phyloP scores from a whole-genome alignment of 2,113 vertebrate species.

The Arenaria interpres region DNA sequence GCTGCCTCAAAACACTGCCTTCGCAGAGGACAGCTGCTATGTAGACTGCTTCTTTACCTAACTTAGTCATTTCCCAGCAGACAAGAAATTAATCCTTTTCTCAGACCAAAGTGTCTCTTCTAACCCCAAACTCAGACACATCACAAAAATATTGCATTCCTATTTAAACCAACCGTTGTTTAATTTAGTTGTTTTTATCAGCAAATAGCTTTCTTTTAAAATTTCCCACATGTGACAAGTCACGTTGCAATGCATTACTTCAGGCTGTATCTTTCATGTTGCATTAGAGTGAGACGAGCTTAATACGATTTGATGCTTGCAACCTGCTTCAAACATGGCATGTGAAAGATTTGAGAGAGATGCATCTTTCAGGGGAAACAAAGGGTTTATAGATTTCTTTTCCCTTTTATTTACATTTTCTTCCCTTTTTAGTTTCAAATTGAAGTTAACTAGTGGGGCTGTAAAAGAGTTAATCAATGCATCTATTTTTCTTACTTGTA shows the following conservation, averaged over 20 bases:
- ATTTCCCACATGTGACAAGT: slow-evolving; percentile 11
- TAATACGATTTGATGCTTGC: slow-evolving; percentile 44
- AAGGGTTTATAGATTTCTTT: neutral
- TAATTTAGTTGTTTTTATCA: slow-evolving; percentile 31
- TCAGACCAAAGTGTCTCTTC: neutral
- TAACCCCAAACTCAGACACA: neutral
- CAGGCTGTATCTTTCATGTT: slow-evolving; percentile 47
- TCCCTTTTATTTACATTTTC: neutral
- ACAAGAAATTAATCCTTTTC: slow-evolving; percentile 9
- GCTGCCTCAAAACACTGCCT: neutral
- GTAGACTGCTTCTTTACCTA: neutral
- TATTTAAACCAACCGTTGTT: slow-evolving; percentile 33
- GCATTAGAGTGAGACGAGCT: neutral
- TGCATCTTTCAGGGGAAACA: neutral
- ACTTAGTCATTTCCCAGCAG: neutral
- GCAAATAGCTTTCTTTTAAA: slow-evolving; percentile 32
- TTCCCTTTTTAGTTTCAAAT: neutral
- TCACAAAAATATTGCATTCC: neutral
- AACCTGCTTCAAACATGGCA: slow-evolving; percentile 40
- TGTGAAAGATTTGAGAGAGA: neutral
- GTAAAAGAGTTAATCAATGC: neutral
- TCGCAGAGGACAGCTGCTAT: neutral
- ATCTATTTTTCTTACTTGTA: neutral
- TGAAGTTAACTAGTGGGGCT: neutral
- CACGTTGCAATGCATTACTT: slow-evolving; percentile 21